Base-by-base conservation (phyloP, 2,888 invertebrate genomes). In the Himalopsyche anomala region DNA sequence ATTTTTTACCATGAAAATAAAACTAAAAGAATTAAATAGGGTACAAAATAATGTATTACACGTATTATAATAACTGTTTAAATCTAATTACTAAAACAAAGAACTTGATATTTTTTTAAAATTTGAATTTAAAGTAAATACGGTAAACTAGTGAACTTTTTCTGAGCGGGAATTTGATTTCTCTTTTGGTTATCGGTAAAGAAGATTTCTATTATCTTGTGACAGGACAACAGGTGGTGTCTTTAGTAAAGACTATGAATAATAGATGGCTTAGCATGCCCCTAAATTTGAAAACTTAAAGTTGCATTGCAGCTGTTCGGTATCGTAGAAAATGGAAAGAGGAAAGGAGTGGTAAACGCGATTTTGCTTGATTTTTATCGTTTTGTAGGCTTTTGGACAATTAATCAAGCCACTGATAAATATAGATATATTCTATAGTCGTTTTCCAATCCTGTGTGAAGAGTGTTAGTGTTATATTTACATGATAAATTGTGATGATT, bases 161-260 rank as follows among this genome's bases (percentile, higher is more conserved):
- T 91, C 62, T 90, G 40, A 88, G 90, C 84, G 90, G 90, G 1
- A 87, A 88, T 12, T 85, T 86, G 8, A 88, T 87, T 0, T 54
- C 91, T 45, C 90, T 90, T n/a, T 0, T 90, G 89, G 5, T 91
- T 91, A 6, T 91, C 91, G 0, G 81, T 90, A 56, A 89, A 90
- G 56, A 91, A 90, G 87, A 87, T 91, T 69, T 54, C 85, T 45
- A 4, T 62, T 19, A 19, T 62, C 8, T 62, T 19, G 62, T 62
- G 28, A 62, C 9, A 19, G n/a, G 80, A 79, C 87, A 86, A 88
- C 88, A 88, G 88, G 88, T 88, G 88, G 83, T 84, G 74, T 15
- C 45, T 19, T 28, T 81, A 80, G 86, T 84, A 80, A 36, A 28
- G 74, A 15, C 40, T 36, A 45, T 84, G 86, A 81, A 86, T 86